Evolutionary conservation across 2,888 invertebrate species (phyloP).

Genomic region (Pseudococcus viburni): DNA sequence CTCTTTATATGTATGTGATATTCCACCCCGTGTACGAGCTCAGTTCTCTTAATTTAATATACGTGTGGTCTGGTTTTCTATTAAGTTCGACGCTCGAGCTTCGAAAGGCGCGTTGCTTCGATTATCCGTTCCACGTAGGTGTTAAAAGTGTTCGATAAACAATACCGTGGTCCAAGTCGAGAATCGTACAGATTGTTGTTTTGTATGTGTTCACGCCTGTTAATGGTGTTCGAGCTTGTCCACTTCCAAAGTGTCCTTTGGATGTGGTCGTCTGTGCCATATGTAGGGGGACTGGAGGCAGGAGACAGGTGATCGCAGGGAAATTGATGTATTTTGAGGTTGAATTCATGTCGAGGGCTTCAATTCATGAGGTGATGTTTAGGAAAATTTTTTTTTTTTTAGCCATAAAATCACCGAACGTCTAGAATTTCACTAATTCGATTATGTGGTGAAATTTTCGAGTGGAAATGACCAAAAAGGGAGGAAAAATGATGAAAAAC

Average conservation of each 20-base stretch:
- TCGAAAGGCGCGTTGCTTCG: neutral
- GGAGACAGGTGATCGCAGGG: neutral
- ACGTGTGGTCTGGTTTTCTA: constrained; percentile 64
- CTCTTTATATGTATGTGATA: neutral
- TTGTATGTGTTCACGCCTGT: neutral
- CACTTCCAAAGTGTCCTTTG: neutral
- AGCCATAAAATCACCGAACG: no score
- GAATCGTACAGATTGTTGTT: neutral
- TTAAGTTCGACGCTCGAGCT: constrained; percentile 39
- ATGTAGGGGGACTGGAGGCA: neutral
- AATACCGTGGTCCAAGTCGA: neutral
- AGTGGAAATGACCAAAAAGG: no score
- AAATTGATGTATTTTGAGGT: neutral
- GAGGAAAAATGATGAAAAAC: no score
- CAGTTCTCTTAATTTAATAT: constrained; percentile 64
- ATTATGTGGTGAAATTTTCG: no score
- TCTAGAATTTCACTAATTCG: no score
- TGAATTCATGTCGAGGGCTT: neutral
- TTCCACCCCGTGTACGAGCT: neutral
- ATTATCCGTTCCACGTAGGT: constrained; percentile 44
- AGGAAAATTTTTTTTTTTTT: neutral
- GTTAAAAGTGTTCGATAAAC: constrained; percentile 64
- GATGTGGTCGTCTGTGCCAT: neutral
- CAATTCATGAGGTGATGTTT: neutral
- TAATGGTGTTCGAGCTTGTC: neutral